Conservation (phyloP, 1,140 invertebrate species). For the Drosophila melanica region DNA sequence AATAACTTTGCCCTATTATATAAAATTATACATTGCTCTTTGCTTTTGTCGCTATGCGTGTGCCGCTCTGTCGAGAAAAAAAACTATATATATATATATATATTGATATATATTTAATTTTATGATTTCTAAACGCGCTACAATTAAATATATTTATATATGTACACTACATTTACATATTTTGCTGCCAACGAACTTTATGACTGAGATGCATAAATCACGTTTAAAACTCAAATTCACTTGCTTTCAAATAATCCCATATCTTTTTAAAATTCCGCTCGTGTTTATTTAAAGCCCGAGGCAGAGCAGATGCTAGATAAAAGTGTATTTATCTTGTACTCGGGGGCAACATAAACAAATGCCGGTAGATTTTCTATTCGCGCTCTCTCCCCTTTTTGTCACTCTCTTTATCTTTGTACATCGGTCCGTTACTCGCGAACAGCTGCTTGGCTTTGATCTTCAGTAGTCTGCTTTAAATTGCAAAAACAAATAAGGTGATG, state of each 20-base stretch:
- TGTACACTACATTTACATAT: too few relatives aligned
- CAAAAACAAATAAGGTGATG: too few relatives aligned
- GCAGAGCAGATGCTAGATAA: constrained; percentile 32
- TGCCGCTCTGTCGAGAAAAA: constrained; percentile 44
- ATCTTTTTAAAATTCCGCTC: constrained; percentile 29
- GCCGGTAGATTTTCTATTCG: constrained; percentile 31
- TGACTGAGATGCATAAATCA: too few relatives aligned
- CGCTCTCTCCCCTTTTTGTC: not conserved
- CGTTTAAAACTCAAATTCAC: not conserved
- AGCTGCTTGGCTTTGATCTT: constrained; percentile 13
- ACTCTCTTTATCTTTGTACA: constrained; percentile 7
- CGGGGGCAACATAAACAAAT: constrained; percentile 45
- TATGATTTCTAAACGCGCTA: constrained; percentile 41
- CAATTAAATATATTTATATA: constrained; percentile 13
- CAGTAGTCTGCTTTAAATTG: not conserved
- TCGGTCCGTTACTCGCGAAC: not conserved
- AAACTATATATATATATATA: constrained; percentile 47
- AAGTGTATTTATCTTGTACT: constrained; percentile 30
- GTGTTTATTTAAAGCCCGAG: constrained; percentile 49
- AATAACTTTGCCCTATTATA: constrained; percentile 83
- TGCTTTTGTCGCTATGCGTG: constrained; percentile 76
- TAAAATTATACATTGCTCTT: constrained; percentile 80
- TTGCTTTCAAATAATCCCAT: constrained; percentile 5
- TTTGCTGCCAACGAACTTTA: too few relatives aligned
- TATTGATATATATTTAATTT: constrained; percentile 45